Percentiles rank a stretch among this genome's conserved stretches.
These are phyloP conservation scores for Melolontha melolontha DNA, from an alignment of 2,888 invertebrate species.

Conservation along the genomic window DNA sequence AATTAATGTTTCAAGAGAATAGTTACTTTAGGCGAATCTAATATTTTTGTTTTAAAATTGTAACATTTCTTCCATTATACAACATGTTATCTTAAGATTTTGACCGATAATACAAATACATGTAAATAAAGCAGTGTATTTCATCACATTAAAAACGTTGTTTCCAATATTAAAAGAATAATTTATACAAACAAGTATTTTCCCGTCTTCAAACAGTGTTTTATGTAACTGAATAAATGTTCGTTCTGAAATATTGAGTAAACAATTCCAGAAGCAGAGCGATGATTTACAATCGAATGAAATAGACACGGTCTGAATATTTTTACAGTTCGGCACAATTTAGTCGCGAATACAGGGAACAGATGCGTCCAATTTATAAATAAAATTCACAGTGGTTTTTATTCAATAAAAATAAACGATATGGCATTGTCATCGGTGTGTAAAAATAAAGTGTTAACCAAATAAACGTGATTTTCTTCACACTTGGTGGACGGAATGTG, in stretches of 20 bases:
- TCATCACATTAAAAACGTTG: too few species aligned
- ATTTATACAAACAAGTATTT: constrained; percentile 6
- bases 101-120: too few species aligned
- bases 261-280: constrained; percentile 16
- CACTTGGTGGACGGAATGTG: constrained; percentile 54
- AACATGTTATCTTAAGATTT: too few species aligned
- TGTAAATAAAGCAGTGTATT: too few species aligned
- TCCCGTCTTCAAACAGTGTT: constrained; percentile 8
- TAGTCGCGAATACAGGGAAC: constrained; percentile 34
- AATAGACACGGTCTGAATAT: constrained; percentile 21
- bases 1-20: too few species aligned
- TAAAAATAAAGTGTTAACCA: constrained; percentile 55
- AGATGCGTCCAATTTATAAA: constrained; percentile 34
- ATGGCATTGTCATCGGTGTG: constrained; percentile 49
- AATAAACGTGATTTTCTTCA: constrained; percentile 56
- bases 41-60: too few species aligned
- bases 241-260: constrained; percentile 29
- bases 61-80: too few species aligned
- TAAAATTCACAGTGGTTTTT: constrained; percentile 33
- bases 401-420: constrained; percentile 42
- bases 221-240: constrained; percentile 32
- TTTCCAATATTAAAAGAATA: too few species aligned
- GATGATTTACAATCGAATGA: constrained; percentile 24
- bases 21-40: too few species aligned
- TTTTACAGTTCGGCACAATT: constrained; percentile 29